phyloP scores from a whole-genome alignment of 1,140 invertebrate genomes.

The Drosophila pruinosa region DNA sequence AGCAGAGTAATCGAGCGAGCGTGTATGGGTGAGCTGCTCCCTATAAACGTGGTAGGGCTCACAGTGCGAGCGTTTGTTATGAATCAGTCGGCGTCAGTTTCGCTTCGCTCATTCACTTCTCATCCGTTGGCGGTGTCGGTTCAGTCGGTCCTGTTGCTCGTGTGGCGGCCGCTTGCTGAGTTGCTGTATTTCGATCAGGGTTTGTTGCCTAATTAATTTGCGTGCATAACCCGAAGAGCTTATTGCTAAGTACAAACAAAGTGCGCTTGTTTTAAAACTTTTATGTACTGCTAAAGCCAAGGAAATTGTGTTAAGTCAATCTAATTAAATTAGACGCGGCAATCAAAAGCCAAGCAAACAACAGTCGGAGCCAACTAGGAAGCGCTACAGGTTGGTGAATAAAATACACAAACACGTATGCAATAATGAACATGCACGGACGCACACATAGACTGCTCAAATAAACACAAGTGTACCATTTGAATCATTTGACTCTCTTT shows the following conservation, averaged over 20 bases:
- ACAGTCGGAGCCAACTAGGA: constrained; percentile 14
- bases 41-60: constrained; percentile 48
- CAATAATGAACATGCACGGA: neutral
- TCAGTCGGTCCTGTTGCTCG: constrained; percentile 40
- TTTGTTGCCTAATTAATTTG: constrained; percentile 26
- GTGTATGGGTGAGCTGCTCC: constrained; percentile 19
- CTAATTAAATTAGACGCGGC: constrained; percentile 10
- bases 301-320: constrained; percentile 10
- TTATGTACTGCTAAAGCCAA: neutral
- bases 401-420: constrained; percentile 15
- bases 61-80: constrained; percentile 46
- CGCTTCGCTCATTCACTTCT: constrained; percentile 53
- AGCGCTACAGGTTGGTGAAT: constrained; percentile 64
- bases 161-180: constrained; percentile 33
- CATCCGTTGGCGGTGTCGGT: constrained; percentile 61
- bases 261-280: neutral
- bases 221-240: neutral
- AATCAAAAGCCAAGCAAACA: constrained; percentile 3
- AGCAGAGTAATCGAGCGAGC: neutral
- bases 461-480: neutral
- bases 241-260: neutral
- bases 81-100: constrained; percentile 60
- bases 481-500: constrained; percentile 29
- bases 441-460: neutral
- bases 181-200: constrained; percentile 10